A percentile compares a stretch with the other conserved stretches of the same genome.
Conservation (phyloP, 1,140 invertebrate genomes). For the Lordiphosa clarofinis region DNA sequence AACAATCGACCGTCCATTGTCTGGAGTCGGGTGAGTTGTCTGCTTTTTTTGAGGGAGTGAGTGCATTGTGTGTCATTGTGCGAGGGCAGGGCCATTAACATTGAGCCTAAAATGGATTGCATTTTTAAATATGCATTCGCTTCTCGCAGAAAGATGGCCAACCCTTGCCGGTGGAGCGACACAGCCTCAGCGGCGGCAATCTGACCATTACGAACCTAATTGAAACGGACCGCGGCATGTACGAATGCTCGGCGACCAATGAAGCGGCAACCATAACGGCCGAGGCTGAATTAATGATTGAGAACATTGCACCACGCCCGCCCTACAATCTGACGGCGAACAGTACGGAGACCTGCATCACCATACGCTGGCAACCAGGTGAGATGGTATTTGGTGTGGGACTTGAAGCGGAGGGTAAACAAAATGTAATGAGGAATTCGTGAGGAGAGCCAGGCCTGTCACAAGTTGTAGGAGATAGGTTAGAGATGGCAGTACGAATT, state of each 20-base stretch:
- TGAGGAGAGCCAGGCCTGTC: not conserved
- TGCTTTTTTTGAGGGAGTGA: not conserved
- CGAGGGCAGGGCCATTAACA: constrained; percentile 10
- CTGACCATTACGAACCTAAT: constrained; percentile 90
- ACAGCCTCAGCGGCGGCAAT: constrained; percentile 88
- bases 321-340: constrained; percentile 93
- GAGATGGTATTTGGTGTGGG: constrained; percentile 19
- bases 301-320: constrained; percentile 92
- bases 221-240: constrained; percentile 93
- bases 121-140: constrained; percentile 60
- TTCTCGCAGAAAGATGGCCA: constrained; percentile 86
- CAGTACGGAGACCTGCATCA: constrained; percentile 88
- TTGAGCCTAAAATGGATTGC: constrained; percentile 43
- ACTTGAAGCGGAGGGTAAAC: not conserved
- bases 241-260: constrained; percentile 95
- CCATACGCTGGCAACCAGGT: constrained; percentile 91
- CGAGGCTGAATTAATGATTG: constrained; percentile 92
- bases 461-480: too few relatives aligned
- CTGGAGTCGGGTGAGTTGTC: constrained; percentile 90
- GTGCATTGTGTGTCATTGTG: constrained; percentile 7
- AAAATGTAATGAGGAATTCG: constrained; percentile 1
- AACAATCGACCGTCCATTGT: constrained; percentile 88
- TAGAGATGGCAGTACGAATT: too few relatives aligned
- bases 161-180: constrained; percentile 85
- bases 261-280: constrained; percentile 94